A percentile compares a stretch with the other conserved stretches of the same genome.
Evolutionary conservation across 2,113 vertebrate genomes (phyloP).

Genomic region (Syrmaticus mikado): DNA sequence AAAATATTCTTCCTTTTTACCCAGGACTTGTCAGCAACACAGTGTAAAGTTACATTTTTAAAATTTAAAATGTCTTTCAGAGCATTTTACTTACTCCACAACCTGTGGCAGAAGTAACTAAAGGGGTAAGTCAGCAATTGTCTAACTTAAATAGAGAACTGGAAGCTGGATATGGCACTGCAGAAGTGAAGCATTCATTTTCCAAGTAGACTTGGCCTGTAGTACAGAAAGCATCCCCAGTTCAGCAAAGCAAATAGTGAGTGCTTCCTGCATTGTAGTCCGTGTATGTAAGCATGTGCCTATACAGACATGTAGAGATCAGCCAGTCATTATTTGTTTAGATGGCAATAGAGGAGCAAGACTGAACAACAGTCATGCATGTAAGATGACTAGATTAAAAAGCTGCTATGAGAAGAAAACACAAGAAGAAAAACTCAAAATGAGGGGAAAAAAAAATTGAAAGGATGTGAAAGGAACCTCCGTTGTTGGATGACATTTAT

Average conservation of each 20-base stretch:
- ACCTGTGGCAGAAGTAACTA: neutral
- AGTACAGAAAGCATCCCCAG: neutral
- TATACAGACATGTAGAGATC: neutral
- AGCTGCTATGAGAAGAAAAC: neutral
- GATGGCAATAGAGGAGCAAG: neutral
- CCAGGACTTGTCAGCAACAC: neutral
- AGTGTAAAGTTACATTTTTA: neutral
- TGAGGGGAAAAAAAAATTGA: neutral
- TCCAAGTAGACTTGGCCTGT: neutral
- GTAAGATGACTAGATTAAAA: neutral
- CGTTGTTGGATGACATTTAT: neutral
- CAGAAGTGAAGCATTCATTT: neutral
- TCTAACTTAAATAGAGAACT: neutral
- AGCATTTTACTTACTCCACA: neutral
- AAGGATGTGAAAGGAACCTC: neutral
- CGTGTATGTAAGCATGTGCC: neutral
- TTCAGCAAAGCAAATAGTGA: neutral
- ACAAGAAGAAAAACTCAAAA: neutral
- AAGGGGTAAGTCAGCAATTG: neutral
- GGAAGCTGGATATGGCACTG: neutral
- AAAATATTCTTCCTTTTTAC: neutral
- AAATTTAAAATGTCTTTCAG: neutral
- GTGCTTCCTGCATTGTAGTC: neutral
- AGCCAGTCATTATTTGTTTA: neutral
- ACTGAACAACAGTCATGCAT: neutral